Evolutionary conservation across 2,113 vertebrate species (phyloP), one percentile per base, ranked within the genome.

Genomic region (Miniopterus natalensis): DNA sequence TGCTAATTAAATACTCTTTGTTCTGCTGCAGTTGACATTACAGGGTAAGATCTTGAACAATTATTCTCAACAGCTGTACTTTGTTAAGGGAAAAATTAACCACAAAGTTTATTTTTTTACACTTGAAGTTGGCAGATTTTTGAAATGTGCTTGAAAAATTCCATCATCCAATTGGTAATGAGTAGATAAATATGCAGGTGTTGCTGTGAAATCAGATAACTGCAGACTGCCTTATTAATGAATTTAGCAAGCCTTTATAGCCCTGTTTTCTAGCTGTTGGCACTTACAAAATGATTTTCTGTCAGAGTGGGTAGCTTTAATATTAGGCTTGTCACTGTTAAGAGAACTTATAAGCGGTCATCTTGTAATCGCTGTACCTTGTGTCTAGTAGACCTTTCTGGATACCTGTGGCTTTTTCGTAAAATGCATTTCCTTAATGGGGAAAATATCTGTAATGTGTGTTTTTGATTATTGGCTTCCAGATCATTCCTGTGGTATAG

Each of bases 1-100:
- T 99, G 99, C 99, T 99, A 99, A 99, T 99, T 98, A 99, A 99
- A 99, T 99, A 99, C 98, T 99, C 99, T 99, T 98, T 99, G 98
- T 99, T 98, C 99, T 99, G 98, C 98, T 98, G 98, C 98, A 99
- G 98, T 99, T 99, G 98, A 99, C 99, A 99, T 99, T 99, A 99
- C 98, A 99, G 98, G 98, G 98, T 99, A 99, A 99, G 98, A 99
- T 99, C 98, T 99, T 98, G 98, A 99, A 98, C 98, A 99, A 98
- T 99, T 99, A 98, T 98, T 99, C 98, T 99, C 98, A 98, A 99
- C 98, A 99, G 99, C 99, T 99, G 98, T 99, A 99, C 98, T 99
- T 99, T 98, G 98, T 99, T 98, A 99, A 98, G 97, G 98, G 97
- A 99, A 98, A 98, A 99, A 99, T 98, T 99, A 99, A 98, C 98